Evolutionary conservation across 2,113 vertebrate genomes (phyloP).

Genomic region (Ardeotis arabs): DNA sequence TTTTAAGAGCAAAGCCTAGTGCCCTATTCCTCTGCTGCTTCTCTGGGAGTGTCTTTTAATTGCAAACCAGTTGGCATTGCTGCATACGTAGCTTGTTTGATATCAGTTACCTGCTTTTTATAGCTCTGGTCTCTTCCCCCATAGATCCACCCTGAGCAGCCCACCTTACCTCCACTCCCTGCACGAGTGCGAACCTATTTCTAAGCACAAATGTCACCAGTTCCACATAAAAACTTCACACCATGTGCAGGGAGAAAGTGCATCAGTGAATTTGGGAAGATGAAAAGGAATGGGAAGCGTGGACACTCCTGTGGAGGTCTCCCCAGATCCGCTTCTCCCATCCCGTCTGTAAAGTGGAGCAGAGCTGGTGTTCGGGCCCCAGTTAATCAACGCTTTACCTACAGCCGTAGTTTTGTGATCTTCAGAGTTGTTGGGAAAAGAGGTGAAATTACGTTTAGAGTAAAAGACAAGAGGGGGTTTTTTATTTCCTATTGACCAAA

Average conservation of each 20-base stretch:
- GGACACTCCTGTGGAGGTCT: background rate
- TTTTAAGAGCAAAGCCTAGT: background rate
- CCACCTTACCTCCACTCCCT: background rate
- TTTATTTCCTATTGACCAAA: background rate
- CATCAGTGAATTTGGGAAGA: background rate
- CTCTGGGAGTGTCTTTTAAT: background rate
- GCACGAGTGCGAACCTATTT: rapidly evolving
- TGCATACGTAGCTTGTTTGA: rapidly evolving
- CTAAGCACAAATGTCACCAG: background rate
- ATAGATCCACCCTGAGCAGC: background rate
- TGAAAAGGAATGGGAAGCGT: background rate
- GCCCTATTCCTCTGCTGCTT: background rate
- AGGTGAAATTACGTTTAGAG: background rate
- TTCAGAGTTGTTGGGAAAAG: background rate
- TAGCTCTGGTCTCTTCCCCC: no score
- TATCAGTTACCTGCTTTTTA: background rate
- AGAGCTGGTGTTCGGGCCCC: background rate
- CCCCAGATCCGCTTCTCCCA: background rate
- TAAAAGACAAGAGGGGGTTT: background rate
- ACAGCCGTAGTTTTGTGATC: rapidly evolving
- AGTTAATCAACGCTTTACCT: background rate
- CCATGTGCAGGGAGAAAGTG: background rate
- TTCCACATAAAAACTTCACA: background rate
- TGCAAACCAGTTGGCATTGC: background rate
- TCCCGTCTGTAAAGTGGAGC: background rate